phyloP scores from a whole-genome alignment of 2,797 vertebrate genomes.

The Microcaecilia unicolor region DNA sequence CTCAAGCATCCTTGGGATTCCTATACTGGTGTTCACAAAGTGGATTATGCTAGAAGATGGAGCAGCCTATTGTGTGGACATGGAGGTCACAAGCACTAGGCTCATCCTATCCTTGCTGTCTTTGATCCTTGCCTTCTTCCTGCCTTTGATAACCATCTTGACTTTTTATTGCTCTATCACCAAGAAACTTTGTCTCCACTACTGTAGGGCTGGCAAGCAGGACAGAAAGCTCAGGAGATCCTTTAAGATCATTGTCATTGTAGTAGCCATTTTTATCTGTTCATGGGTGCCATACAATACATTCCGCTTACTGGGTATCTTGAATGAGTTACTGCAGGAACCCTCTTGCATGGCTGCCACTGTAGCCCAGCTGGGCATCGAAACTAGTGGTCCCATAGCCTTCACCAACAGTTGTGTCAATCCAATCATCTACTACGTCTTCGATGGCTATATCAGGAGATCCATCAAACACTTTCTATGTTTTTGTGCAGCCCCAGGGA shows the following conservation, averaged over 20 bases:
- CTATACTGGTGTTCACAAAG: slow-evolving; percentile 46
- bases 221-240: slow-evolving; percentile 59
- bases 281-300: slow-evolving; percentile 61
- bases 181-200: no score
- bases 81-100: slow-evolving; percentile 9
- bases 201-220: no score
- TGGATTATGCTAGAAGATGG: no score
- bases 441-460: slow-evolving; percentile 47
- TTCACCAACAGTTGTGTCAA: slow-evolving; percentile 63
- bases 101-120: slow-evolving; percentile 19
- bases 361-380: slow-evolving; percentile 33
- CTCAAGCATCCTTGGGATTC: slow-evolving; percentile 50
- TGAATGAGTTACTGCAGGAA: slow-evolving; percentile 19
- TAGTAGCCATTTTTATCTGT: slow-evolving; percentile 48
- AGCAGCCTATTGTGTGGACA: slow-evolving; percentile 37
- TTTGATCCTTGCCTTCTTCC: slow-evolving; percentile 51
- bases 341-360: background rate
- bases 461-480: slow-evolving; percentile 31
- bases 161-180: no score
- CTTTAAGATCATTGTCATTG: slow-evolving; percentile 48
- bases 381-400: slow-evolving; percentile 51
- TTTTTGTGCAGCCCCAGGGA: slow-evolving; percentile 29
- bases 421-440: slow-evolving; percentile 56
- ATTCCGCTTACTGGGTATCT: slow-evolving; percentile 45
- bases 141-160: slow-evolving; percentile 51